phyloP scores from a whole-genome alignment of 92 coral and sea anemone species.

The Anthopleura xanthogrammica region DNA sequence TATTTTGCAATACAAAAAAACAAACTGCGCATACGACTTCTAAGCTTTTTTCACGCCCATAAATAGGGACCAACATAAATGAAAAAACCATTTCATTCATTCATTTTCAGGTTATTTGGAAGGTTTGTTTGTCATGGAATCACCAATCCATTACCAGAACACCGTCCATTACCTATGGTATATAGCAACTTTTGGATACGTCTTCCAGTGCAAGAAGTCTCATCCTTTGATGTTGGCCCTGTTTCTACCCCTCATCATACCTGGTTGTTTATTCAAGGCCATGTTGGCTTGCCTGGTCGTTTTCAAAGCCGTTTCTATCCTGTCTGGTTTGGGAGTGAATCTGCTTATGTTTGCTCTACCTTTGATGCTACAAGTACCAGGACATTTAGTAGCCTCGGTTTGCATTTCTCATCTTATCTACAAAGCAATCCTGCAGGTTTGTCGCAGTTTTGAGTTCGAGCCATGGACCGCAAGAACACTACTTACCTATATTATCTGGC shows the following conservation, averaged over 20 bases:
- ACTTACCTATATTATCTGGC: neutral
- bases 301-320: neutral
- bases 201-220: neutral
- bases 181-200: neutral
- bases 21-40: too few relatives aligned
- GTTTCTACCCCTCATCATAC: neutral
- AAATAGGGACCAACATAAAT: too few relatives aligned
- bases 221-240: neutral
- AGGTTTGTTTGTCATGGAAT: neutral
- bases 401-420: neutral
- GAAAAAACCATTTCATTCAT: too few relatives aligned
- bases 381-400: neutral
- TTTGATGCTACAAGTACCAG: neutral
- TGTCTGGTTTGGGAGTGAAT: neutral
- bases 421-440: neutral
- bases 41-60: too few relatives aligned
- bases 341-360: constrained; percentile 1
- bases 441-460: neutral
- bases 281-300: neutral
- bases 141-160: neutral
- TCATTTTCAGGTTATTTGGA: too few relatives aligned
- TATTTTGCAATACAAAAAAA: too few relatives aligned
- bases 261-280: neutral
- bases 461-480: neutral
- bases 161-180: neutral